These are phyloP conservation scores for Lagria hirta DNA, from an alignment of 2,888 invertebrate species.

Conservation along the genomic window DNA sequence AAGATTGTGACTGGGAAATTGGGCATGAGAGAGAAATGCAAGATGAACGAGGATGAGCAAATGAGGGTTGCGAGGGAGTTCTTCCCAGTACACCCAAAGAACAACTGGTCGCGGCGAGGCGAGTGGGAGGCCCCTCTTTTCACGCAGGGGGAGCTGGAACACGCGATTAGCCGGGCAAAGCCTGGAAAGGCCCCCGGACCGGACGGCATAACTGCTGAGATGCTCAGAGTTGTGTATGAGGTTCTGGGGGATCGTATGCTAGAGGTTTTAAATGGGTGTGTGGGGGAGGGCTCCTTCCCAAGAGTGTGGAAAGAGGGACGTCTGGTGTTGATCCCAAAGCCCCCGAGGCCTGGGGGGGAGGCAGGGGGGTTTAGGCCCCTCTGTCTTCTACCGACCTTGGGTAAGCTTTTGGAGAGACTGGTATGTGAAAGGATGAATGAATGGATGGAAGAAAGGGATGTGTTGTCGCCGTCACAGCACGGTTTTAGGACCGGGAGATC, in stretches of 20 bases:
- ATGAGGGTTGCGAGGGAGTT: not conserved
- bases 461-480: constrained; percentile 2
- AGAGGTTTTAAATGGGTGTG: not conserved
- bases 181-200: not conserved
- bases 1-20: constrained; percentile 6
- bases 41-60: not conserved
- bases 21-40: too few relatives aligned
- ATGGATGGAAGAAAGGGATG: constrained; percentile 4
- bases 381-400: not conserved
- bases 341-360: not conserved
- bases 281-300: not conserved
- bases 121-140: not conserved
- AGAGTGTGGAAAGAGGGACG: not conserved
- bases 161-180: not conserved
- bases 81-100: not conserved
- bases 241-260: not conserved
- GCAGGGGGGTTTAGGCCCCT: not conserved
- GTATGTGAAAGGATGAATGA: not conserved
- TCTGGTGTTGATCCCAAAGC: not conserved
- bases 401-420: not conserved
- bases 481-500: constrained; percentile 13
- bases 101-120: not conserved
- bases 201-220: not conserved
- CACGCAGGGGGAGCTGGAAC: not conserved
- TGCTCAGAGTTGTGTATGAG: not conserved